Evolutionary conservation across 2,797 vertebrate genomes (phyloP).

Genomic region (Morelia viridis): DNA sequence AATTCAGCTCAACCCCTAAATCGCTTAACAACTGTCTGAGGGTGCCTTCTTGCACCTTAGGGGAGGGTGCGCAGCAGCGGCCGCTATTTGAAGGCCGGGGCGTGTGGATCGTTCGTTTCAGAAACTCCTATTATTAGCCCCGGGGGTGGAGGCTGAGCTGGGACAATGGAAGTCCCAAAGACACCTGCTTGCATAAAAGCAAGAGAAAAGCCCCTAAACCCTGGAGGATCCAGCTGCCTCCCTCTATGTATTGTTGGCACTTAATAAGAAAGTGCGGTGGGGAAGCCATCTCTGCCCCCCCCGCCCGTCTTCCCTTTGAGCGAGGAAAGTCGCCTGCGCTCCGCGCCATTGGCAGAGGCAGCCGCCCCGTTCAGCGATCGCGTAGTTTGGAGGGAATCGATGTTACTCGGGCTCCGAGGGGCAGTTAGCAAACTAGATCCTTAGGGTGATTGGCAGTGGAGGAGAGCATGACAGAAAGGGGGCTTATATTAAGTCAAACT

Average conservation of each 20-base stretch:
- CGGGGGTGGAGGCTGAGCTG: slow-evolving; percentile 20
- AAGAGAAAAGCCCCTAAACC: slow-evolving; percentile 85
- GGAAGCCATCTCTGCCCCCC: slow-evolving; percentile 46
- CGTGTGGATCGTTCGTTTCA: slow-evolving; percentile 60
- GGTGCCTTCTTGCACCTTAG: slow-evolving; percentile 45
- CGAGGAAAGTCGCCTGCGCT: slow-evolving; percentile 58
- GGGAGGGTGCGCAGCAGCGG: neutral
- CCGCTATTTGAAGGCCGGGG: slow-evolving; percentile 45
- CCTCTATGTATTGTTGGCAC: slow-evolving; percentile 68
- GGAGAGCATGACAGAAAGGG: neutral
- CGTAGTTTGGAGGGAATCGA: slow-evolving; percentile 62
- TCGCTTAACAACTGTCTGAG: neutral
- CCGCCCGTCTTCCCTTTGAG: no score
- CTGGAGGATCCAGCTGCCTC: slow-evolving; percentile 86
- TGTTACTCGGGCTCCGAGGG: slow-evolving; percentile 60
- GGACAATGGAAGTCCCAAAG: slow-evolving; percentile 88
- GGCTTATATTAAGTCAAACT: neutral
- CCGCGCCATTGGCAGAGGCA: slow-evolving; percentile 52
- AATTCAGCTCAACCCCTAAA: neutral
- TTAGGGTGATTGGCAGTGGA: neutral
- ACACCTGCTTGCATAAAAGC: slow-evolving; percentile 89
- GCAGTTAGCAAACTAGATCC: slow-evolving; percentile 17
- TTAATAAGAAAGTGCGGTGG: slow-evolving; percentile 66
- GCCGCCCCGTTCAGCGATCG: slow-evolving; percentile 55
- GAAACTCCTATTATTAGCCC: slow-evolving; percentile 76